Evolutionary conservation across 2,113 vertebrate genomes (phyloP), one percentile per base, ranked within the genome.

Genomic region (Scartelaos histophorus): DNA sequence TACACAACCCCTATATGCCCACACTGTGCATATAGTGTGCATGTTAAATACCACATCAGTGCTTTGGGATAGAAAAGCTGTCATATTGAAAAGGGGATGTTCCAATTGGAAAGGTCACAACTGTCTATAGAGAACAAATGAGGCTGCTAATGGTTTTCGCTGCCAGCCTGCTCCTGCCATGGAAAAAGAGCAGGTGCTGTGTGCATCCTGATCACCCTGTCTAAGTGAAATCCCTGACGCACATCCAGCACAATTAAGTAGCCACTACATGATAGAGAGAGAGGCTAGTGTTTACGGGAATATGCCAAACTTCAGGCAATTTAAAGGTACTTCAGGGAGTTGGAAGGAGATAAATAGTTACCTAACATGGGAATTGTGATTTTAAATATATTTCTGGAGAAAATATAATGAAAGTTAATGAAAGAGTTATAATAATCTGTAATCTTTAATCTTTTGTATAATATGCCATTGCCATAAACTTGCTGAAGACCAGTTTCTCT

Each of bases 71-170:
- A 83, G 82, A 91, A 92, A 89, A 89, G 86, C 89, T 79, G 82
- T 88, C 88, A 89, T 85, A 86, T 88, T 74, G 16, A 69, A 82
- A 83, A 80, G 75, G 82, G 77, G 82, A 89, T 79, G 84, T 88
- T 86, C 88, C 88, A 91, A 85, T 90, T 82, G 83, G 83, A 91
- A 92, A 92, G 91, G 91, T 92, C 89, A 91, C 79, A 85, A 89
- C 84, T 88, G 87, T 91, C 90, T 87, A 85, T 88, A 75, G 88
- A 85, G 82, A 90, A 92, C 84, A 89, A 92, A 91, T 88, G 87
- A 87, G 82, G 78, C 85, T 72, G 73, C 79, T 90, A 91, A 89
- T 92, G 78, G 75, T 86, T 88, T 85, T 89, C 78, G 84, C 84
- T 92, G 89, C 89, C 87, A 88, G 83, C 74, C 69, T 82, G 88